phyloP scores from a whole-genome alignment of 2,113 vertebrate species.

The Platysternon megacephalum region DNA sequence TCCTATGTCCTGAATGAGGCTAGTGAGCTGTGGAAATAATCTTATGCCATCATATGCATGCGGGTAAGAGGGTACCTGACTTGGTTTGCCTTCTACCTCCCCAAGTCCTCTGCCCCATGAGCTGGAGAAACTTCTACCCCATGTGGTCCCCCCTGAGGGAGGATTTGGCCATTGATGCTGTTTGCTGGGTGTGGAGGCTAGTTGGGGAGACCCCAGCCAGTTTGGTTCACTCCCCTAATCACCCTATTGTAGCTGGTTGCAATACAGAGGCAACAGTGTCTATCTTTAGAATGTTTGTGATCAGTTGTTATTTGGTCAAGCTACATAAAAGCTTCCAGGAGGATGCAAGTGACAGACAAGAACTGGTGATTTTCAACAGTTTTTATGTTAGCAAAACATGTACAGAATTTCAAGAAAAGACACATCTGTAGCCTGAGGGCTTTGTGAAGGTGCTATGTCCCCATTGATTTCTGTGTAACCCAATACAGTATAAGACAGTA shows the following conservation, averaged over 20 bases:
- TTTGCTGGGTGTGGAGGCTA: not conserved
- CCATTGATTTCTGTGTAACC: not conserved
- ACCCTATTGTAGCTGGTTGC: not conserved
- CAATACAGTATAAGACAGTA: not conserved
- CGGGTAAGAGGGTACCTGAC: not conserved
- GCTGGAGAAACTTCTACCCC: not conserved
- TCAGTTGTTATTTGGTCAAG: not conserved
- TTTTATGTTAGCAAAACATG: not conserved
- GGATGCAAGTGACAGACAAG: not conserved
- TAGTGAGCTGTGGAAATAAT: not conserved
- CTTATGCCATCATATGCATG: not conserved
- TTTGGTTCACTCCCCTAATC: not conserved
- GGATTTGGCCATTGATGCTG: too few species aligned
- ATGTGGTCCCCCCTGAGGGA: not conserved
- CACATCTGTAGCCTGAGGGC: not conserved
- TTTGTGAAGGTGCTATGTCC: not conserved
- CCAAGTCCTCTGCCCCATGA: not conserved
- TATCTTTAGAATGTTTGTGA: not conserved
- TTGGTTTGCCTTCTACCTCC: not conserved
- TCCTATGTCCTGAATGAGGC: not conserved
- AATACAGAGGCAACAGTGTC: not conserved
- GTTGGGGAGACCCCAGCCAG: not conserved
- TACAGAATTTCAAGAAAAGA: not conserved
- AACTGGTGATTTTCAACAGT: not conserved
- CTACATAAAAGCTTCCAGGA: not conserved